phyloP scores from a whole-genome alignment of 2,797 vertebrate genomes.

The Dermochelys coriacea region DNA sequence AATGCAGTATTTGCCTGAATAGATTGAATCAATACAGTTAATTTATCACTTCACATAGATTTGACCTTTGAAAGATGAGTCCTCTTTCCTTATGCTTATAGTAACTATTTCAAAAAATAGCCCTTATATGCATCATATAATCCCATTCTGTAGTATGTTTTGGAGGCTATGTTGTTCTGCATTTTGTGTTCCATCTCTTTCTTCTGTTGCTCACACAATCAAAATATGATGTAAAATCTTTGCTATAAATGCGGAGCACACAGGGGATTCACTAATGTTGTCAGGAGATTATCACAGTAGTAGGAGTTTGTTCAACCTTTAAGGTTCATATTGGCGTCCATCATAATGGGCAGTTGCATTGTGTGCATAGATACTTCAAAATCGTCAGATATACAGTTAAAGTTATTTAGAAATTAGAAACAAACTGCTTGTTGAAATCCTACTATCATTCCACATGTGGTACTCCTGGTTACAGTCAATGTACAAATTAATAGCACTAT shows the following conservation, averaged over 20 bases:
- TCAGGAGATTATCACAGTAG: background rate
- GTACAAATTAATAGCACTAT: background rate
- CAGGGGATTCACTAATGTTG: background rate
- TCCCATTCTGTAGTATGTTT: background rate
- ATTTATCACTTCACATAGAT: background rate
- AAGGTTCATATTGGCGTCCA: background rate
- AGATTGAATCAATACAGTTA: background rate
- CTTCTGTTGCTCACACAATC: background rate
- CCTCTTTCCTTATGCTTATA: background rate
- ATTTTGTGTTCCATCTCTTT: background rate
- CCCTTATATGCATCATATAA: background rate
- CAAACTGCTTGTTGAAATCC: background rate
- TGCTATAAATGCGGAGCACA: background rate
- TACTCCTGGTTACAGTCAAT: background rate
- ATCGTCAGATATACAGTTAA: background rate
- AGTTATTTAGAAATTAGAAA: background rate
- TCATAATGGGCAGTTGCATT: background rate
- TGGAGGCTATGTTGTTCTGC: background rate
- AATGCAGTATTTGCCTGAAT: background rate
- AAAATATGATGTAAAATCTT: background rate
- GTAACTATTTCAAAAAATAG: background rate
- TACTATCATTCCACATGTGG: background rate
- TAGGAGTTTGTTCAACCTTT: background rate
- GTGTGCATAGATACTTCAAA: background rate
- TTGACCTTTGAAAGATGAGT: background rate